Evolutionary conservation across 2,113 vertebrate species (phyloP), one percentile per base, ranked within the genome.

Genomic region (Pholis gunnellus): DNA sequence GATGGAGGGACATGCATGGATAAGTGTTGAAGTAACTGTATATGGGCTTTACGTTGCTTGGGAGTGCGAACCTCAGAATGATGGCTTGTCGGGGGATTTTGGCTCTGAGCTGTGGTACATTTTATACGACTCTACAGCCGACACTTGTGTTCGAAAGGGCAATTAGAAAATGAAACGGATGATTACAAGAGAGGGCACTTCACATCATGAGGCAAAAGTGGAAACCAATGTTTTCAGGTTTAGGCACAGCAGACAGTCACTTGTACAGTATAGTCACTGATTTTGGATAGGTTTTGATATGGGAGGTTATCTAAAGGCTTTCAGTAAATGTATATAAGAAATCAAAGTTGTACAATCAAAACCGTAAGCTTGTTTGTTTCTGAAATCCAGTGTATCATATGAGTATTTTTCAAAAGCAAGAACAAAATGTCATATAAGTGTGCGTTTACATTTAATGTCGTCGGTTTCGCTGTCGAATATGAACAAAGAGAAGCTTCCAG

Each of bases 401-500:
- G 63, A 83, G 44, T 91, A 93, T 93, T 93, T 93, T 92, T 92
- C 56, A 86, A 79, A 81, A 73, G 50, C 54, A 50, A 71, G 25
- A 87, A 78, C 22, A 59, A 83, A 46, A 65, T 57, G 69, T 64
- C 60, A 63, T 0, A 64, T 56, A 87, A 52, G 57, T n/a, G 74
- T 57, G 65, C 82, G 90, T 86, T 91, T 85, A 88, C 88, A 86
- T 84, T 66, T 66, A 72, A 71, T 25, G 72, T 2, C 5, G 52
- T 70, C n/a, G 9, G 67, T 56, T 83, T 60, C 29, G 6, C 48
- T 75, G 50, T 75, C 22, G 18, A 31, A 67, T 56, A 68, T 50
- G 67, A 68, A 65, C 3, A 66, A 29, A 70, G 44, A 20, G 38
- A 17, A 11, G 36, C 15, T 27, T 48, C 40, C 69, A 81, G 52